Conservation (phyloP, 2,888 invertebrate genomes). For the Parnassius orleans region DNA sequence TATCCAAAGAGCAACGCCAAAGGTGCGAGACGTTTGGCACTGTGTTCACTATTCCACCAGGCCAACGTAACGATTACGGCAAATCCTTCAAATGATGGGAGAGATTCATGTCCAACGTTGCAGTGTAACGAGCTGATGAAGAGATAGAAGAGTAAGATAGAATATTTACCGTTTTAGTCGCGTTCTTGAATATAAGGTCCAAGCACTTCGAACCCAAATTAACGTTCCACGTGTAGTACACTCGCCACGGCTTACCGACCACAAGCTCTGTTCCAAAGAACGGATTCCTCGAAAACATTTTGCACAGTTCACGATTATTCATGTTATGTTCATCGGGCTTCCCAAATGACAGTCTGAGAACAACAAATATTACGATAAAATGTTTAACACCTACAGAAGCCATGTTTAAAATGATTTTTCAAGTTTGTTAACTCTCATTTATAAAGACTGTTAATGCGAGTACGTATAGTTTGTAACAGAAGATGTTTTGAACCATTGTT, state of each 20-base stretch:
- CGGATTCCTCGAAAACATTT: constrained; percentile 44
- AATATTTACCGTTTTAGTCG: constrained; percentile 46
- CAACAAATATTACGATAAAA: constrained; percentile 3
- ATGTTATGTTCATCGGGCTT: constrained; percentile 8
- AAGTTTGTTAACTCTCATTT: constrained; percentile 2
- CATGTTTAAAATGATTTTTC: constrained; percentile 12
- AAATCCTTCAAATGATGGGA: no score
- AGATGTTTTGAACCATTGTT: constrained; percentile 23
- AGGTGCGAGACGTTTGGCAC: no score
- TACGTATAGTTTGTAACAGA: neutral
- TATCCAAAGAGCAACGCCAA: no score
- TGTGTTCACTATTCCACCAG: no score
- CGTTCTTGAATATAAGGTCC: constrained; percentile 54
- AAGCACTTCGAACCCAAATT: constrained; percentile 48
- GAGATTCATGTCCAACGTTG: no score
- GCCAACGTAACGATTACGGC: no score
- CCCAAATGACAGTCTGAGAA: neutral
- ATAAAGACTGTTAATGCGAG: constrained; percentile 24
- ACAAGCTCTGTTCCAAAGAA: constrained; percentile 57
- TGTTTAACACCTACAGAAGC: neutral
- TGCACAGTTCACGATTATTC: constrained; percentile 22
- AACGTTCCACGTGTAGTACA: constrained; percentile 63
- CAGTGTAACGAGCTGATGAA: no score
- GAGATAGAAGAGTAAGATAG: no score
- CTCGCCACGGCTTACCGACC: constrained; percentile 53